Evolutionary conservation across 2,113 vertebrate genomes (phyloP), one percentile per base, ranked within the genome.

Genomic region (Burhinus oedicnemus): DNA sequence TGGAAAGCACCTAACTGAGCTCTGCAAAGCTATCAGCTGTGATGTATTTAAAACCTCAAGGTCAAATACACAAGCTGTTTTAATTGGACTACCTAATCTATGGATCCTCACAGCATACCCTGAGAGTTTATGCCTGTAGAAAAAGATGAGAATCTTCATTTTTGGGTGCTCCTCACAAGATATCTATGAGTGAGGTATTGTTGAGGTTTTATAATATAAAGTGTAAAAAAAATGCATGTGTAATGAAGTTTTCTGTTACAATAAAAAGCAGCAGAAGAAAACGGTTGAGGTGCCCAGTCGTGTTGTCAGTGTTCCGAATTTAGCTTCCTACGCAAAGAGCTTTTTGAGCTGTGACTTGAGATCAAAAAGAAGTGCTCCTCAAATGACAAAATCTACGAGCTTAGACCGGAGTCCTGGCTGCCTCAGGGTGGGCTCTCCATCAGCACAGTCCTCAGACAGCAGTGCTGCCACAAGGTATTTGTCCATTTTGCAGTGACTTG

Each of bases 251-350:
- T 89, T 96, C 81, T 97, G 22, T 97, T 93, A n/a, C 69, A 62
- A 68, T 83, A 74, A 93, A 82, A 85, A 87, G 77, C 98, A 99
- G 99, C 97, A 98, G 95, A 99, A 99, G 98, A 98, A 95, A 61
- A 83, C 91, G 6, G 98, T 97, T 80, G 98, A 99, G 47, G 97
- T 97, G 21, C 99, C 99, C 87, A 98, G 98, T 88, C 98, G 98
- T 21, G 98, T 99, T 96, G 98, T 98, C 98, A 99, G 98, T 40
- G 98, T 98, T 94, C 98, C 99, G 4, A 98, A 99, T 95, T 97
- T 99, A 42, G 98, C 98, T 83, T 98, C 98, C 77, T 99, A 98
- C 0, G 99, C 99, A 36, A 99, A 98, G 97, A 98, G 96, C 96
- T 98, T 99, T 86, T 95, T 98, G 95, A 98, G 97, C 15, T 98